Base-by-base conservation (phyloP, 2,888 invertebrate genomes). In the Drosophila acutilabella region DNA sequence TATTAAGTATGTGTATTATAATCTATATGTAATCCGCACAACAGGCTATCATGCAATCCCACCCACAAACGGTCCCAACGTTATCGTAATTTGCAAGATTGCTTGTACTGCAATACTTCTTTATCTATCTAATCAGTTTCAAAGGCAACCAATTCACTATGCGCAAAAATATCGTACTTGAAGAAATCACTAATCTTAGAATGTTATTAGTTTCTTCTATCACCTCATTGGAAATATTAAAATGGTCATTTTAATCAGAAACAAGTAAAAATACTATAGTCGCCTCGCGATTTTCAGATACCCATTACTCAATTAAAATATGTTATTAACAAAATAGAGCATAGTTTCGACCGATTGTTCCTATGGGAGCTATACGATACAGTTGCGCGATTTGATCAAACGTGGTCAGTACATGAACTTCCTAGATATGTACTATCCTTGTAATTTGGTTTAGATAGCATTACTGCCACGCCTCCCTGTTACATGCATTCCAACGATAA, bases 41-140 rank as follows among this genome's bases (percentile, higher is more conserved):
- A 57, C 18, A n/a, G 47, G 11, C 40, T 54, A 33, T 48, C 14
- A 38, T 53, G 10, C 23, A 41, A 14, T 36, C 51, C 36, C 51
- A 16, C 30, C n/a, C 18, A 16, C 26, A 56, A n/a, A 69, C 16
- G 23, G 33, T 4, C 38, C 5, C 30, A 48, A 40, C 33, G 50
- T 54, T 50, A 45, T 45, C 23, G 48, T 54, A 44, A 57, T 56
- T 36, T 20, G 38, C 16, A n/a, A 53, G 36, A 36, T 53, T 56
- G 52, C 36, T 36, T 72, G 54, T 62, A 56, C 54, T 6, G 7
- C 26, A 26, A 26, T 47, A 66, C 58, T 67, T 66, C 71, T 66
- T 74, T 80, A 64, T 74, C 61, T 77, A 78, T 56, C 78, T 61
- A 61, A 59, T 53, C 64, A 80, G 69, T 82, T 81, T 74, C 83